phyloP scores from a whole-genome alignment of 2,113 vertebrate species.

The Melospiza georgiana region DNA sequence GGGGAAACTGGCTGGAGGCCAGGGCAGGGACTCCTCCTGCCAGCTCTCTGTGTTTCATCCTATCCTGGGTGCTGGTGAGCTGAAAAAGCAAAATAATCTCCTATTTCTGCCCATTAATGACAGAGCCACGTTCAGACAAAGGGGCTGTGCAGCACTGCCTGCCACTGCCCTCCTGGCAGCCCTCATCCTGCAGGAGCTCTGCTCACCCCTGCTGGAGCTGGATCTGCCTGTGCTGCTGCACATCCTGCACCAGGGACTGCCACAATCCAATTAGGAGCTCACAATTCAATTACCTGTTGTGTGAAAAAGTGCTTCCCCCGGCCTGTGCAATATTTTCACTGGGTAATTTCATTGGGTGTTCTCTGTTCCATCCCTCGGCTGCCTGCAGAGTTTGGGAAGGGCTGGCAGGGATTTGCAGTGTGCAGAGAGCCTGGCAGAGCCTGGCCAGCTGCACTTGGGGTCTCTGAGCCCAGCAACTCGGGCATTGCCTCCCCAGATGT shows the following conservation, averaged over 20 bases:
- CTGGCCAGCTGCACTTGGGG: not conserved
- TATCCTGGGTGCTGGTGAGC: not conserved
- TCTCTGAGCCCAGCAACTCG: not conserved
- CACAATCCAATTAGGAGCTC: conserved; percentile 3
- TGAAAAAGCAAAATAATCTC: not conserved
- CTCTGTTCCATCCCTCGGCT: not conserved
- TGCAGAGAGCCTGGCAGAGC: not conserved
- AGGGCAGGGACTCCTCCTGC: not conserved
- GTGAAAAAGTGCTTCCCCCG: conserved; percentile 49
- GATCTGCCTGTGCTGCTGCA: not conserved
- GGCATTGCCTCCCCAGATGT: not conserved
- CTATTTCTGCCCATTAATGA: not conserved
- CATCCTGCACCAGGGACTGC: not conserved
- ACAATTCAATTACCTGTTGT: not conserved
- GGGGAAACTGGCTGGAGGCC: not conserved
- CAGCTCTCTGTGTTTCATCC: not conserved
- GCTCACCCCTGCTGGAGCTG: not conserved
- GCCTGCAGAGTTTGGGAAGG: not conserved
- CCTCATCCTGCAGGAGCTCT: not conserved
- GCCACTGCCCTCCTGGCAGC: not conserved
- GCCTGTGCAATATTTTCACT: not conserved
- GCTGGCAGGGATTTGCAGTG: not conserved
- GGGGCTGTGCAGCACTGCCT: not conserved
- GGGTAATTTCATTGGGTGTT: conserved; percentile 10
- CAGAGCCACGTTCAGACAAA: not conserved